These are phyloP conservation scores for Corythoichthys haematopterus DNA, from an alignment of 2,113 vertebrate genomes.

Conservation along the genomic window DNA sequence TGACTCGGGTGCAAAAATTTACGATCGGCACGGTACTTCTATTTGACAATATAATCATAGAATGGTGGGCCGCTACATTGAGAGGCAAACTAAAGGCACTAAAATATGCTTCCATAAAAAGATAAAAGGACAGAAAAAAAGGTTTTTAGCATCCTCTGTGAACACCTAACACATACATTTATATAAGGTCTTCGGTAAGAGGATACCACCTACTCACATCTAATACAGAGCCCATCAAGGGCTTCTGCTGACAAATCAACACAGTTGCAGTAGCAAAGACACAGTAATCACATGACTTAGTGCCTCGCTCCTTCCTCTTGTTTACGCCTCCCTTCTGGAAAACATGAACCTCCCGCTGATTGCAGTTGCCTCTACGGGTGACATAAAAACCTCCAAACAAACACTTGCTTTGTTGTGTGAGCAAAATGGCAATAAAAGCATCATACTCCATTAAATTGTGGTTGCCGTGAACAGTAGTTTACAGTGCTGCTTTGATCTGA, in stretches of 20 bases:
- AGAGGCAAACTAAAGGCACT: background rate
- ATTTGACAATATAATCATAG: too few species aligned
- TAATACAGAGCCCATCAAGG: background rate
- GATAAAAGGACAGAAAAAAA: background rate
- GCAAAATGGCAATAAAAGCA: conserved; percentile 18
- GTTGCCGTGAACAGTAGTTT: conserved; percentile 2
- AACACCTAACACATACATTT: background rate
- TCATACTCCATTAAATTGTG: conserved; percentile 10
- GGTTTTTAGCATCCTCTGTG: background rate
- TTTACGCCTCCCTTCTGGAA: conserved; percentile 24
- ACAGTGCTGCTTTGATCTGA: background rate
- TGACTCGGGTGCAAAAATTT: too few species aligned
- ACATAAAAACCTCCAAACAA: conserved; percentile 19
- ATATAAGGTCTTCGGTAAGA: background rate
- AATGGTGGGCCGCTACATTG: too few species aligned
- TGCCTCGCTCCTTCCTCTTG: conserved; percentile 23
- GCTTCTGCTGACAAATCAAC: background rate
- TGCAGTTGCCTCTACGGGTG: conserved; percentile 15
- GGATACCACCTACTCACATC: background rate
- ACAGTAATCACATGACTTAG: background rate
- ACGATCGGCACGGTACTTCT: too few species aligned
- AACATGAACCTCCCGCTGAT: conserved; percentile 16
- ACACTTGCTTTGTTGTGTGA: conserved; percentile 16
- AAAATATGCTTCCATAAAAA: background rate
- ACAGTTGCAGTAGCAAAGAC: background rate